Conservation (phyloP, 2,797 vertebrate species). For the Betta splendens region DNA sequence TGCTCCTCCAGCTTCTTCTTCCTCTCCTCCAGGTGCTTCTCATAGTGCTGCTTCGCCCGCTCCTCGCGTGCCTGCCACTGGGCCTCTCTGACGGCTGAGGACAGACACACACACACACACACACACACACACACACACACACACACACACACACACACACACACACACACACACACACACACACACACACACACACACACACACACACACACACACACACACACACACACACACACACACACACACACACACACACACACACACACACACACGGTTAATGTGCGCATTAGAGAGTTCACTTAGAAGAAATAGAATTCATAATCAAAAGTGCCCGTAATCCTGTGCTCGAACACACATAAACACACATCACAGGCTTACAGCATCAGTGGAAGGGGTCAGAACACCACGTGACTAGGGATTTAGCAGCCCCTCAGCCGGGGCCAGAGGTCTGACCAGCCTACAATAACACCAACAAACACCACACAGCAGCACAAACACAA, state of each 20-base stretch:
- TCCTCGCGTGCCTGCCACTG: slow-evolving; percentile 90
- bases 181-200: neutral
- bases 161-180: neutral
- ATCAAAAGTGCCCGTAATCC: slow-evolving; percentile 3
- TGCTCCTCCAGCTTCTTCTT: slow-evolving; percentile 90
- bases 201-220: neutral
- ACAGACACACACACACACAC: neutral
- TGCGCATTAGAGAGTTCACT: slow-evolving; percentile 7
- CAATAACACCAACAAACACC: slow-evolving; percentile 31
- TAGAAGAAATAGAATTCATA: neutral
- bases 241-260: neutral
- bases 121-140: neutral
- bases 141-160: neutral
- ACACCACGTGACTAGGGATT: slow-evolving; percentile 66
- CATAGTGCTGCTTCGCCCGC: slow-evolving; percentile 89
- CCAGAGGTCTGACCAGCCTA: slow-evolving; percentile 27
- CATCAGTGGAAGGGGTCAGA: slow-evolving; percentile 49
- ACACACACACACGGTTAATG: neutral
- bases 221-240: neutral
- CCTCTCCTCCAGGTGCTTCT: slow-evolving; percentile 90
- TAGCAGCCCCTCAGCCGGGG: slow-evolving; percentile 44
- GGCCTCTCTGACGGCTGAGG: slow-evolving; percentile 85
- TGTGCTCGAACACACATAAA: slow-evolving; percentile 11
- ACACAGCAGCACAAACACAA: slow-evolving; percentile 3
- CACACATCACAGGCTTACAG: slow-evolving; percentile 30